Percentiles rank a stretch among this genome's conserved stretches.
Evolutionary conservation across 2,797 vertebrate species (phyloP).

Genomic region (Sphenopsis melanotis): DNA sequence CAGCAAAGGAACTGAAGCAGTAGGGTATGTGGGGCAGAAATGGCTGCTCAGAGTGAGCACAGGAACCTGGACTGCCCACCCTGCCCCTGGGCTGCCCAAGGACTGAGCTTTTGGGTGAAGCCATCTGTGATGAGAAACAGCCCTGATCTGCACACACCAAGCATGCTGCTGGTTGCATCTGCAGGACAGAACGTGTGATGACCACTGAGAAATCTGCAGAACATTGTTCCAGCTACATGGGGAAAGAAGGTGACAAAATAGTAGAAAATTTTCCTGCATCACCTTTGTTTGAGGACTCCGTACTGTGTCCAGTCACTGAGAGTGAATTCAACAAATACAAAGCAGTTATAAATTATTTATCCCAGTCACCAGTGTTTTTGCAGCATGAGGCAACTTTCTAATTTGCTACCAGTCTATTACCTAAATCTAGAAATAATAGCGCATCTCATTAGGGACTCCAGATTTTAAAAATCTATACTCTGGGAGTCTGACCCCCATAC

Average conservation of each 20-base stretch:
- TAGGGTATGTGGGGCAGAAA: rapidly evolving
- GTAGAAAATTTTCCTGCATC: background rate
- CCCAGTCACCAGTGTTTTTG: background rate
- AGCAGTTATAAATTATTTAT: background rate
- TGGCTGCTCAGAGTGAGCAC: background rate
- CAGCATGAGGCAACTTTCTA: background rate
- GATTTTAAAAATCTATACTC: background rate
- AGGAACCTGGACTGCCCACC: background rate
- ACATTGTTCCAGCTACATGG: background rate
- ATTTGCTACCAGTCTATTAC: background rate
- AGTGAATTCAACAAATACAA: background rate
- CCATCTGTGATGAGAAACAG: background rate
- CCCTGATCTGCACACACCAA: too few species aligned
- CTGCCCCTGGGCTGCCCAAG: rapidly evolving
- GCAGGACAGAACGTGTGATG: background rate
- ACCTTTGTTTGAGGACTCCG: background rate
- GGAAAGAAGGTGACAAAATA: background rate
- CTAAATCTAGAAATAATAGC: background rate
- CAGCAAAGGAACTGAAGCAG: background rate
- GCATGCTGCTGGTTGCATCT: background rate
- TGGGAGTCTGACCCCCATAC: background rate
- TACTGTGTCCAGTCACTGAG: background rate
- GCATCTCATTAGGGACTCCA: background rate
- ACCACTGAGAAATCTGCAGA: background rate
- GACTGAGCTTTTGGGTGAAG: background rate